Evolutionary conservation across 2,888 invertebrate species (phyloP).

Genomic region (Latrodectus elegans): DNA sequence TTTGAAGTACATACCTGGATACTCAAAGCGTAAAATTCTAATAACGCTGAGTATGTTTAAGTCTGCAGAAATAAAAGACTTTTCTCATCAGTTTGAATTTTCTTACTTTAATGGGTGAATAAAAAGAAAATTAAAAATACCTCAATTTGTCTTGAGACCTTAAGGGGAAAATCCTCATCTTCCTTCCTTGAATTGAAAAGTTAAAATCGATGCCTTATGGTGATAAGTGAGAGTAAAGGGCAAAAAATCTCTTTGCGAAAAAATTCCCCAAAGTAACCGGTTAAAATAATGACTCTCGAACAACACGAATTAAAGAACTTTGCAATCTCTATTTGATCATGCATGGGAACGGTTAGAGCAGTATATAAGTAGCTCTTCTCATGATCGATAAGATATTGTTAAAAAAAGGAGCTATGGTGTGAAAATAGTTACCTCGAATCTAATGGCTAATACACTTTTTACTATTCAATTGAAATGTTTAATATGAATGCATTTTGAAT

Average conservation of each 20-base stretch:
- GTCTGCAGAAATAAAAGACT: background rate
- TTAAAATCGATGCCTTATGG: slow-evolving; percentile 39
- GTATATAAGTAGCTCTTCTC: background rate
- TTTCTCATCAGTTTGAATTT: slow-evolving; percentile 44
- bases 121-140: slow-evolving; percentile 30
- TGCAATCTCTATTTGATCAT: slow-evolving; percentile 33
- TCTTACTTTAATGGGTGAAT: background rate
- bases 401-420: background rate
- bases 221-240: slow-evolving; percentile 19
- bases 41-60: too few species aligned
- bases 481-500: too few species aligned
- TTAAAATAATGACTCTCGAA: background rate
- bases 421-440: too few species aligned
- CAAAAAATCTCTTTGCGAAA: slow-evolving; percentile 6
- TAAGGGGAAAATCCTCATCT: slow-evolving; percentile 40
- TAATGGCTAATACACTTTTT: too few species aligned
- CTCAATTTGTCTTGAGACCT: slow-evolving; percentile 46
- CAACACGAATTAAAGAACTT: slow-evolving; percentile 44
- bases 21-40: too few species aligned
- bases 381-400: slow-evolving; percentile 20
- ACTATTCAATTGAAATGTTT: too few species aligned
- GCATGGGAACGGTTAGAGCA: slow-evolving; percentile 23
- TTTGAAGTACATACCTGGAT: too few species aligned
- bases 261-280: slow-evolving; percentile 12
- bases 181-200: slow-evolving; percentile 43